Conservation (phyloP, 2,113 vertebrate species). For the Haemorhous mexicanus region DNA sequence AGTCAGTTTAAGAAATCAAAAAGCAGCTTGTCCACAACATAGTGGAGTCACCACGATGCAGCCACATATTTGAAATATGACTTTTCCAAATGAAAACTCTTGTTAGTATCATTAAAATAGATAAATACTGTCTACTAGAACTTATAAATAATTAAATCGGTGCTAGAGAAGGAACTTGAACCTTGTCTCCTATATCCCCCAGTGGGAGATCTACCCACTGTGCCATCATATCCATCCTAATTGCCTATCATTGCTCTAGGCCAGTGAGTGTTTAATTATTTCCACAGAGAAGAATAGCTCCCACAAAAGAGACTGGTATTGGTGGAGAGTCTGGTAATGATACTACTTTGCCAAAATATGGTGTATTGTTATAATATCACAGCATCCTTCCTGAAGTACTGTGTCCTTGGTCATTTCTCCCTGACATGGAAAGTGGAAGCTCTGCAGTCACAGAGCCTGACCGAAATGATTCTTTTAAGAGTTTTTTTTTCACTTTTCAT, state of each 20-base stretch:
- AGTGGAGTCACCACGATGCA: neutral
- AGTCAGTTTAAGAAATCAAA: neutral
- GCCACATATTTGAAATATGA: neutral
- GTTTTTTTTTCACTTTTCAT: rapidly evolving
- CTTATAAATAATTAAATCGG: neutral
- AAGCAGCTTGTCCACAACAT: neutral
- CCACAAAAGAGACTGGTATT: neutral
- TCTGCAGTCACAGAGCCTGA: neutral
- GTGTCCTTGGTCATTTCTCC: neutral
- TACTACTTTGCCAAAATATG: neutral
- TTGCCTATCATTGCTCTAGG: neutral
- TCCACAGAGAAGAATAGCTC: neutral
- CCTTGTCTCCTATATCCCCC: neutral
- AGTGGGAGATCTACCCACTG: neutral
- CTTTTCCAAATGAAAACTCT: neutral
- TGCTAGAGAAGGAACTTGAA: neutral
- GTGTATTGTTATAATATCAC: neutral
- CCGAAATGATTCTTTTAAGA: neutral
- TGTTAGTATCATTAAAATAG: neutral
- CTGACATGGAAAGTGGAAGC: neutral
- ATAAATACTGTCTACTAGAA: neutral
- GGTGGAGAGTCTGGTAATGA: neutral
- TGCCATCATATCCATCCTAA: neutral
- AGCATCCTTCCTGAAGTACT: neutral
- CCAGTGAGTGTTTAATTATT: neutral